Conservation (phyloP, 1,140 invertebrate species). For the Dendroctonus valens region DNA sequence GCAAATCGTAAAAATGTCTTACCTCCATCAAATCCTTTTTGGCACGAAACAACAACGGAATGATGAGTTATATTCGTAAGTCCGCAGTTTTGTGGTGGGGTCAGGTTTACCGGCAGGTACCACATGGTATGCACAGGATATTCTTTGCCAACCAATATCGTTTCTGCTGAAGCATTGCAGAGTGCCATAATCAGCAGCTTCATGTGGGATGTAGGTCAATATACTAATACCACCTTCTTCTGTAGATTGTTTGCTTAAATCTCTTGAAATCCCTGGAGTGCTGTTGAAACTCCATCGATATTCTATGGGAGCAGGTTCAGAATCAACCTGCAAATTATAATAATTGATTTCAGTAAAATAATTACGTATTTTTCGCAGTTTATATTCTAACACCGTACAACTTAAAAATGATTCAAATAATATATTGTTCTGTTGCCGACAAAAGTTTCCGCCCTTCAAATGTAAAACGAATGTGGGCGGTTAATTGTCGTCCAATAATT, state of each 20-base stretch:
- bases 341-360: too few species aligned
- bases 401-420: too few species aligned
- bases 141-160: constrained; percentile 54
- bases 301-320: constrained; percentile 55
- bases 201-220: constrained; percentile 54
- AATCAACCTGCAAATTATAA: constrained; percentile 51
- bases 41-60: constrained; percentile 53
- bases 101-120: constrained; percentile 58
- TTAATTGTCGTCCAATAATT: too few species aligned
- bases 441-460: too few species aligned
- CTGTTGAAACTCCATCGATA: constrained; percentile 65
- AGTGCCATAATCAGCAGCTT: constrained; percentile 58
- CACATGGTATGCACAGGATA: constrained; percentile 59
- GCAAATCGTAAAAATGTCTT: constrained; percentile 8
- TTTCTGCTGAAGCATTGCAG: constrained; percentile 59
- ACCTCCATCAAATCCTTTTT: constrained; percentile 51
- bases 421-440: too few species aligned
- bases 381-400: too few species aligned
- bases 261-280: constrained; percentile 51
- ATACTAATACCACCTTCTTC: constrained; percentile 50
- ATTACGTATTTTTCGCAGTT: too few species aligned
- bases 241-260: constrained; percentile 47
- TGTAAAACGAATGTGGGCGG: too few species aligned
- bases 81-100: constrained; percentile 54
- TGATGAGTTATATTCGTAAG: constrained; percentile 54